These are phyloP conservation scores for Pyralis farinalis DNA, from an alignment of 2,888 invertebrate genomes.

Conservation along the genomic window DNA sequence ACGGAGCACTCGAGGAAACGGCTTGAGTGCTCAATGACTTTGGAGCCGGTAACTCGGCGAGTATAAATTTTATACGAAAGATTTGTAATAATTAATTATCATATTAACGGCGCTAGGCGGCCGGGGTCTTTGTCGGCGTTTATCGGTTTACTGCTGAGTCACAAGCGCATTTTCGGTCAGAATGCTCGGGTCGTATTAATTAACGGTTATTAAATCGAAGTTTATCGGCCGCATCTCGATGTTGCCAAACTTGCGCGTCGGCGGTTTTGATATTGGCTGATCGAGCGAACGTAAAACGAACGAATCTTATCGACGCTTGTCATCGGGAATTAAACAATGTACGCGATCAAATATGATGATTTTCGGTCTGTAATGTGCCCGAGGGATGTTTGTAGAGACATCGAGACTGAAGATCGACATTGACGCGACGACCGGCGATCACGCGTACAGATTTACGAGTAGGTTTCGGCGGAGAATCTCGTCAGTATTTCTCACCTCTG, in stretches of 20 bases:
- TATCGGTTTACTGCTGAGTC: conserved; percentile 70
- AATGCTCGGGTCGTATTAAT: conserved; percentile 76
- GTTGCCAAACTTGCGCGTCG: conserved; percentile 74
- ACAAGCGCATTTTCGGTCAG: conserved; percentile 68
- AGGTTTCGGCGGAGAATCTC: conserved; percentile 50
- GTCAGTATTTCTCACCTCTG: conserved; percentile 73
- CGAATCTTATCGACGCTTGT: conserved; percentile 67
- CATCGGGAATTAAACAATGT: conserved; percentile 75
- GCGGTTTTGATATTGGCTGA: conserved; percentile 63
- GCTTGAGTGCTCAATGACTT: background rate
- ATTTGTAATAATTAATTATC: conserved; percentile 78
- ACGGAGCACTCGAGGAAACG: conserved; percentile 18
- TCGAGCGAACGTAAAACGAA: conserved; percentile 51
- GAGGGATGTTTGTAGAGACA: conserved; percentile 38
- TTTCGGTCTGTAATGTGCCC: conserved; percentile 48
- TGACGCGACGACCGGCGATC: conserved; percentile 26
- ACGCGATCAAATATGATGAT: conserved; percentile 68
- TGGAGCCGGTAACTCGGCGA: conserved; percentile 47
- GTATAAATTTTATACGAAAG: conserved; percentile 63
- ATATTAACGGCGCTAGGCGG: conserved; percentile 74
- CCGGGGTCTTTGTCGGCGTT: conserved; percentile 68
- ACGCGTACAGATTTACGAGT: conserved; percentile 20
- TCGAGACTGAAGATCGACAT: conserved; percentile 27
- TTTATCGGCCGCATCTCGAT: conserved; percentile 75
- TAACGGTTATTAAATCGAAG: conserved; percentile 78